These are phyloP conservation scores for Catocala fraxini DNA, from an alignment of 2,888 invertebrate genomes.

Conservation along the genomic window DNA sequence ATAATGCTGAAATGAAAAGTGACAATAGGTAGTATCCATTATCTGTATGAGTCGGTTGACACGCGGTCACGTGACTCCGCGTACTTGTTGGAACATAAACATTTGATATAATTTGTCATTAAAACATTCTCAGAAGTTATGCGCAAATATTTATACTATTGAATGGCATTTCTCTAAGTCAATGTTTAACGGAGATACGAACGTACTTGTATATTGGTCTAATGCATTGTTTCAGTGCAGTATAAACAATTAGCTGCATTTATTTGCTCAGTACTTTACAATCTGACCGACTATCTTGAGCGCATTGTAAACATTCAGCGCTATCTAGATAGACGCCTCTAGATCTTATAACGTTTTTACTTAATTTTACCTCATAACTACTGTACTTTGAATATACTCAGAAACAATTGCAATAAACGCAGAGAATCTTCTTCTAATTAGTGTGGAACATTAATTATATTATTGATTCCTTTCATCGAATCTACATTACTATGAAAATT, in stretches of 20 bases:
- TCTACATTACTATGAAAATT: too few species aligned
- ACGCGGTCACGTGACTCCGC: too few species aligned
- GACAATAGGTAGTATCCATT: too few species aligned
- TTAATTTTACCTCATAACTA: neutral
- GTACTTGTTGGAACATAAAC: too few species aligned
- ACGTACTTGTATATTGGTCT: constrained; percentile 13
- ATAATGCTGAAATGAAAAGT: too few species aligned
- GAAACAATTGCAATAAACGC: too few species aligned
- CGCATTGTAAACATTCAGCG: constrained; percentile 28
- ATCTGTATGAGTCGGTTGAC: too few species aligned
- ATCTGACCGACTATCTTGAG: constrained; percentile 23
- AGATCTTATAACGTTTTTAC: constrained; percentile 20
- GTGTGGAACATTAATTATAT: too few species aligned
- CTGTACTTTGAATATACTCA: neutral
- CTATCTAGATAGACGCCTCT: constrained; percentile 22
- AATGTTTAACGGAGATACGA: constrained; percentile 28
- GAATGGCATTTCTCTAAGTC: constrained; percentile 34
- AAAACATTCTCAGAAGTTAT: neutral
- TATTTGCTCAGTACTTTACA: constrained; percentile 33
- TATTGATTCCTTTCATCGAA: too few species aligned
- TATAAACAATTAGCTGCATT: constrained; percentile 13
- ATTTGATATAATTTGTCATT: too few species aligned
- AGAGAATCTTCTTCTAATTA: too few species aligned
- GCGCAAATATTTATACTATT: constrained; percentile 19
- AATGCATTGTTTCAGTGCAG: constrained; percentile 30